Conservation (phyloP, 2,113 vertebrate genomes). For the Leiothrix lutea region DNA sequence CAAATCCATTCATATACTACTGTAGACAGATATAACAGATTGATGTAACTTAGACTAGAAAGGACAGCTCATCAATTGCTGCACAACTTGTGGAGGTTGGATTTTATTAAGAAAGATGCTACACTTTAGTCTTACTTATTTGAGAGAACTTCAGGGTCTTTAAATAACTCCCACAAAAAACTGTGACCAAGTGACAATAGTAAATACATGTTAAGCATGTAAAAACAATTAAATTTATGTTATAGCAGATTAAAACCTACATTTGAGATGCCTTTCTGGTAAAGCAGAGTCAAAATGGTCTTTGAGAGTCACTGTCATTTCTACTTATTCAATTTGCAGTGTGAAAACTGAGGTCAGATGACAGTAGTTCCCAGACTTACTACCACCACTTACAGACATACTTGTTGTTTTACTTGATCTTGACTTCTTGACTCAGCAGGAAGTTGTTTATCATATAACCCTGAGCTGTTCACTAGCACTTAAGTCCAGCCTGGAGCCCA, state of each 20-base stretch:
- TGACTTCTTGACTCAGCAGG: background rate
- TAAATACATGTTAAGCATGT: background rate
- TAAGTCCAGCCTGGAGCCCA: background rate
- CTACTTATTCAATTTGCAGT: background rate
- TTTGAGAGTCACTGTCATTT: background rate
- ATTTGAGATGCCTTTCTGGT: background rate
- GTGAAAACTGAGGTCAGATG: background rate
- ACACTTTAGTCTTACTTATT: background rate
- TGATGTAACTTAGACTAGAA: background rate
- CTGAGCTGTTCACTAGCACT: background rate
- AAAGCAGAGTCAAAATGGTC: background rate
- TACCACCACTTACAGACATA: rapidly evolving
- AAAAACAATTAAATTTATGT: background rate
- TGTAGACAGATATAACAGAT: background rate
- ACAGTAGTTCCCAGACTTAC: background rate
- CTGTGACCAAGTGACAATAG: background rate
- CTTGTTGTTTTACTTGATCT: background rate
- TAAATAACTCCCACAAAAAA: background rate
- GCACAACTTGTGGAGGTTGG: background rate
- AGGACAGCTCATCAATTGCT: background rate
- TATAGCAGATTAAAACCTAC: background rate
- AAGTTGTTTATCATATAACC: background rate
- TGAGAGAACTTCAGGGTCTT: background rate
- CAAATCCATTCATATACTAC: background rate
- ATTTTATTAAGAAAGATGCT: background rate